phyloP scores from a whole-genome alignment of 2,113 vertebrate species.

The Seriola aureovittata region DNA sequence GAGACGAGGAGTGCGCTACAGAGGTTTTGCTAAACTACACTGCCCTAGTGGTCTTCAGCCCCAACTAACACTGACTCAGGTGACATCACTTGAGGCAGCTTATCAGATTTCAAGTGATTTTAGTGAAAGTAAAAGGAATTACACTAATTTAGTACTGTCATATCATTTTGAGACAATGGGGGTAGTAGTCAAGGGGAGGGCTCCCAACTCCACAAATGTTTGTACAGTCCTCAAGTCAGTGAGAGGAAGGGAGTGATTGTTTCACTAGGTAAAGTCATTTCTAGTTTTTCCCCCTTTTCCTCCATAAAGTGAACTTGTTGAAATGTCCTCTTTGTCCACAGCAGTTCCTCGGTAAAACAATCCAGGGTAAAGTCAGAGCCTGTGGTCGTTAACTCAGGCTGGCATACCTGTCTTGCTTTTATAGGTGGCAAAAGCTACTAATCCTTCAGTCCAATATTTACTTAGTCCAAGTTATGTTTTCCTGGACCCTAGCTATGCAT shows the following conservation, averaged over 20 bases:
- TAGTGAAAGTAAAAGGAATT: neutral
- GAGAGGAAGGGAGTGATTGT: slow-evolving; percentile 63
- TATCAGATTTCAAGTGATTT: slow-evolving; percentile 8
- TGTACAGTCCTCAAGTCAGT: slow-evolving; percentile 26
- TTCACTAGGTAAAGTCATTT: slow-evolving; percentile 60
- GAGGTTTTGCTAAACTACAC: neutral
- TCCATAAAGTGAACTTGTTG: slow-evolving; percentile 73
- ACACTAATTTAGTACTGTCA: neutral
- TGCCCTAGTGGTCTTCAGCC: neutral
- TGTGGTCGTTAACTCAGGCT: slow-evolving; percentile 70
- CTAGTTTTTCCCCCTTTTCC: slow-evolving; percentile 58
- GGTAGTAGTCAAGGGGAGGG: neutral
- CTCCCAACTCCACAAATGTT: slow-evolving; percentile 23
- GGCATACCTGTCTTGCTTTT: slow-evolving; percentile 77
- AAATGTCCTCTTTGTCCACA: slow-evolving; percentile 75
- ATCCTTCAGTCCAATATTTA: slow-evolving; percentile 82
- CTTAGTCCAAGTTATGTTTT: slow-evolving; percentile 79
- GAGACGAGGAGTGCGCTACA: neutral
- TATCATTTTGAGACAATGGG: neutral
- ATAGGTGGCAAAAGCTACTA: slow-evolving; percentile 80
- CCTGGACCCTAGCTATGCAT: slow-evolving; percentile 79
- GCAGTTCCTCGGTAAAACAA: slow-evolving; percentile 72
- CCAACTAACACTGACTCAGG: neutral
- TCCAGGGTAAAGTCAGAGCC: slow-evolving; percentile 69
- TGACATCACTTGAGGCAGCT: slow-evolving; percentile 7